A percentile compares a stretch with the other conserved stretches of the same genome.
phyloP scores from a whole-genome alignment of 2,888 invertebrate genomes.

The Stenotaenia linearis region DNA sequence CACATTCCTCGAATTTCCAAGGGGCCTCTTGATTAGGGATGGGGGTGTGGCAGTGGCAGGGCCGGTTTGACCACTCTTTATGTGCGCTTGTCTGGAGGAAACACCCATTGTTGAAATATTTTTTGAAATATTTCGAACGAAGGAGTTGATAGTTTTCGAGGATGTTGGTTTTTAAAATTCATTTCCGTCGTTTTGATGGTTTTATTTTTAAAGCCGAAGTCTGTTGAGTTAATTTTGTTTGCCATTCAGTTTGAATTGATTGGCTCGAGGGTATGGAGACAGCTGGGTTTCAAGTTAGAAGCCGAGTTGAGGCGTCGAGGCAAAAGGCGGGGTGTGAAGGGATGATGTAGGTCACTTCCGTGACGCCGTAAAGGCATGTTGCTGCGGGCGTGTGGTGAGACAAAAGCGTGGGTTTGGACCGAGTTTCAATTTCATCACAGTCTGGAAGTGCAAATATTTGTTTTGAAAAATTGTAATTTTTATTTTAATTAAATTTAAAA shows the following conservation, averaged over 20 bases:
- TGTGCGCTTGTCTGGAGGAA: background rate
- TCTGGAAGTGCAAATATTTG: too few relatives aligned
- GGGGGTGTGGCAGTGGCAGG: constrained; percentile 8
- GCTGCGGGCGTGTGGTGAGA: background rate
- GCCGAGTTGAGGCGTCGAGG: background rate
- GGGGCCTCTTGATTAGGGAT: constrained; percentile 1
- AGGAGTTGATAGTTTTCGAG: background rate
- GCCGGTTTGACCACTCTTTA: constrained; percentile 19
- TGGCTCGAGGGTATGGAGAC: background rate
- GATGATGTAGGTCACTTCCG: constrained; percentile 27
- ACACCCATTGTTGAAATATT: background rate
- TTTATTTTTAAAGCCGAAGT: background rate
- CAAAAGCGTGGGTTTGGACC: background rate
- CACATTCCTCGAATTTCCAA: constrained; percentile 10
- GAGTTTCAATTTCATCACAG: background rate
- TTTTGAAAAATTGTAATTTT: too few relatives aligned
- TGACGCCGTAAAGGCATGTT: background rate
- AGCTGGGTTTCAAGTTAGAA: background rate
- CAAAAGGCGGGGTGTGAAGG: constrained; percentile 2
- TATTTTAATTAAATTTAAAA: too few relatives aligned
- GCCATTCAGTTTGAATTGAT: background rate
- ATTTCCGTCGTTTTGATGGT: background rate
- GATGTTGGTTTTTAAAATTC: background rate
- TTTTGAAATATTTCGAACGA: background rate
- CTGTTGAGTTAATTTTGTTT: background rate